phyloP scores from a whole-genome alignment of 2,888 invertebrate genomes.

The Mythimna loreyi region DNA sequence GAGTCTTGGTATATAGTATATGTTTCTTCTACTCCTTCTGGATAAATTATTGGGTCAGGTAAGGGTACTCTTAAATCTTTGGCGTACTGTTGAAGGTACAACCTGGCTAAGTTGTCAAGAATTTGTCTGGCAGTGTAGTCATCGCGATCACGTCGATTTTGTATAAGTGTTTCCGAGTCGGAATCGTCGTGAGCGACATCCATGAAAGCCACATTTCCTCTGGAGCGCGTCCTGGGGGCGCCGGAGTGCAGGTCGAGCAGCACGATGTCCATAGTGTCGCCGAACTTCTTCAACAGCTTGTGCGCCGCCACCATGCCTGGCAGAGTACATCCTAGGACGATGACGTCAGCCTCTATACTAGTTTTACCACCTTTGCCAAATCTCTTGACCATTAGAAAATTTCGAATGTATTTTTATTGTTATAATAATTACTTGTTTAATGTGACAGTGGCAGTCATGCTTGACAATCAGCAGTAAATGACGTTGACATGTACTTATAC shows the following conservation, averaged over 20 bases:
- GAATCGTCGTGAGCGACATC: constrained; percentile 55
- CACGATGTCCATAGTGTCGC: constrained; percentile 83
- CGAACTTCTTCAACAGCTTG: constrained; percentile 84
- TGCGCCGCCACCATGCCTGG: constrained; percentile 86
- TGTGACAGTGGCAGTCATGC: not conserved
- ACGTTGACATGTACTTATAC: not conserved
- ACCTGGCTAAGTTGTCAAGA: constrained; percentile 74
- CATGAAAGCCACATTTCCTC: constrained; percentile 79
- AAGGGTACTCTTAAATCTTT: constrained; percentile 80
- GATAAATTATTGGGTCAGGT: constrained; percentile 76
- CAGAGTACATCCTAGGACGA: constrained; percentile 85
- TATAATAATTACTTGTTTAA: constrained; percentile 7
- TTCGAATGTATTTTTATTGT: not conserved
- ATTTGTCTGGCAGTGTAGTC: constrained; percentile 61
- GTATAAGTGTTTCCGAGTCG: constrained; percentile 25
- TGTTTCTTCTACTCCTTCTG: constrained; percentile 59
- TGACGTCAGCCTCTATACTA: constrained; percentile 82
- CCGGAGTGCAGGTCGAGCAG: constrained; percentile 77
- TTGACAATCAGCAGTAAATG: constrained; percentile 21
- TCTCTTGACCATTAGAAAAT: constrained; percentile 63
- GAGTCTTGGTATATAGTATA: not conserved
- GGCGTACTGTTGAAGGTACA: constrained; percentile 76
- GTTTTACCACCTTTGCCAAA: constrained; percentile 52
- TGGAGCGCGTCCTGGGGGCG: constrained; percentile 55
- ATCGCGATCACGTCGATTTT: constrained; percentile 28